Conservation (phyloP, 2,113 vertebrate genomes). For the Siphamia tubifer region DNA sequence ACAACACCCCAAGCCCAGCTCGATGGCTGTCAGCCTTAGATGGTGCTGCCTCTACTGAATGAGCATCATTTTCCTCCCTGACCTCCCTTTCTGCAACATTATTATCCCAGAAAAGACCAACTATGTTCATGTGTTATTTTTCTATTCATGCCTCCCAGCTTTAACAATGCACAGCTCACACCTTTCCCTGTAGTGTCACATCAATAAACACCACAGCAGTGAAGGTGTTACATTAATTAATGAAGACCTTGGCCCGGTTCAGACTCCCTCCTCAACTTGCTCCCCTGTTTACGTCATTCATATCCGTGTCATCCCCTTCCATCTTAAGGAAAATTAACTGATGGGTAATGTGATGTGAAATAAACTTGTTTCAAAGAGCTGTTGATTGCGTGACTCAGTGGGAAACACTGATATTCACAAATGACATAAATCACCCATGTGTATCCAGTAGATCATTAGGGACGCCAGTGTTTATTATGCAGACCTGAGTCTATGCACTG, state of each 20-base stretch:
- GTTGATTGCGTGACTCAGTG: not conserved
- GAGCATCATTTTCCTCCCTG: not conserved
- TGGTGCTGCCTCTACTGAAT: not conserved
- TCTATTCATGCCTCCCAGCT: no score
- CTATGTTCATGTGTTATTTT: no score
- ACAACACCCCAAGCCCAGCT: not conserved
- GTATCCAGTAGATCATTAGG: not conserved
- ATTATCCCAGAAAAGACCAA: no score
- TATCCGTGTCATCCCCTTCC: not conserved
- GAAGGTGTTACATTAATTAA: slow-evolving; percentile 61
- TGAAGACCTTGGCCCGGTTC: slow-evolving; percentile 32
- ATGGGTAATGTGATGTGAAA: not conserved
- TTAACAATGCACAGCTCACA: slow-evolving; percentile 28
- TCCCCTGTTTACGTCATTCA: not conserved
- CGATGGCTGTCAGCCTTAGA: not conserved
- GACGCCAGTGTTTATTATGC: not conserved
- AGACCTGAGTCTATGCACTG: no score
- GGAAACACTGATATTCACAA: not conserved
- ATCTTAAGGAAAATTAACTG: not conserved
- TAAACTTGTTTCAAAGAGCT: not conserved
- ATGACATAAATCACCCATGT: not conserved
- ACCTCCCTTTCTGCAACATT: no score
- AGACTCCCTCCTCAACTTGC: not conserved
- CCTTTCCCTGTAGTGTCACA: slow-evolving; percentile 36
- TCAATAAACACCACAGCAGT: slow-evolving; percentile 48